phyloP scores from a whole-genome alignment of 2,797 vertebrate genomes.

The Emys orbicularis region DNA sequence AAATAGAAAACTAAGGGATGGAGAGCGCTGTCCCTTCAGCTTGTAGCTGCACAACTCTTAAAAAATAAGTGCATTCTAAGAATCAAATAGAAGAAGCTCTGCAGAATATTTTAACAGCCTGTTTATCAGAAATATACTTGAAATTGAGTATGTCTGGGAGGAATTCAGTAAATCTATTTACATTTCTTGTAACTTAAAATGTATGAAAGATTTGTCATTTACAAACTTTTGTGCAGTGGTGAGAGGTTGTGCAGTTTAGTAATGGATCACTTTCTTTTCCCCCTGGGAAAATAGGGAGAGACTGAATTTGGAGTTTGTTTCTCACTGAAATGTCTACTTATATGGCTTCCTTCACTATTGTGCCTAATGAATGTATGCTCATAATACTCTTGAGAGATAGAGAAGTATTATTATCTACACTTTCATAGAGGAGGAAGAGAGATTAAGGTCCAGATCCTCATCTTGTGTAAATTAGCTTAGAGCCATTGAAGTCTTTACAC shows the following conservation, averaged over 20 bases:
- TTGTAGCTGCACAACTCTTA: conserved; percentile 28
- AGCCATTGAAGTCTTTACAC: background rate
- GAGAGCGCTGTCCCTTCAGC: background rate
- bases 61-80: conserved; percentile 17
- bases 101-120: conserved; percentile 33
- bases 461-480: background rate
- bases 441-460: background rate
- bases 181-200: conserved; percentile 48
- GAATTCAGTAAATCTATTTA: conserved; percentile 36
- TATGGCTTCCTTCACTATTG: background rate
- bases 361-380: background rate
- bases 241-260: background rate
- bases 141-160: background rate
- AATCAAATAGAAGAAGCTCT: conserved; percentile 17
- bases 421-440: background rate
- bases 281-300: background rate
- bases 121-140: conserved; percentile 14
- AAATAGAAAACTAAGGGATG: conserved; percentile 12
- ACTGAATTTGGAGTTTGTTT: background rate
- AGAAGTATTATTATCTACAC: background rate
- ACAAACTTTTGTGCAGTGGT: background rate
- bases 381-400: background rate
- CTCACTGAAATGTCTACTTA: background rate
- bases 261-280: background rate
- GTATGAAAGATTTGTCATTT: conserved; percentile 46